Evolutionary conservation across 2,113 vertebrate genomes (phyloP).

Genomic region (Aepyceros melampus): DNA sequence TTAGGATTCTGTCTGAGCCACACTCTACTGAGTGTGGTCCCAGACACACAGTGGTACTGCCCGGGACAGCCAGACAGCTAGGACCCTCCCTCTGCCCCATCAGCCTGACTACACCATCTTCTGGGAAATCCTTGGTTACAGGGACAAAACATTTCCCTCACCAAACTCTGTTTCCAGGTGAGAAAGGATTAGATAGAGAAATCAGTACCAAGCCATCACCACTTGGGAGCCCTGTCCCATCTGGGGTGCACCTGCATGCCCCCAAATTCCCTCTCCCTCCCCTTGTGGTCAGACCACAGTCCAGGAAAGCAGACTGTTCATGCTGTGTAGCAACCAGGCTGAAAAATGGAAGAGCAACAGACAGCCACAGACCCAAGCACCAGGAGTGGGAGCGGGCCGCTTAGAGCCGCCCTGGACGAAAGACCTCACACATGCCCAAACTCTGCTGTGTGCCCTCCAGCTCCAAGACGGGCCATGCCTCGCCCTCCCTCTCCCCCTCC

Average conservation of each 20-base stretch:
- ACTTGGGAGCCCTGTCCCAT: not conserved
- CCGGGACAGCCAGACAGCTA: not conserved
- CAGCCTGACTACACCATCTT: not conserved
- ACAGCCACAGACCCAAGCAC: accelerated
- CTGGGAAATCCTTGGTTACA: not conserved
- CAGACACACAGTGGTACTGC: not conserved
- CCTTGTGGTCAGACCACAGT: not conserved
- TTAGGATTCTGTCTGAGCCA: not conserved
- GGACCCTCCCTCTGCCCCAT: not conserved
- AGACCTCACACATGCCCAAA: not conserved
- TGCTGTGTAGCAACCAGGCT: not conserved
- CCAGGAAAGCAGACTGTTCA: not conserved
- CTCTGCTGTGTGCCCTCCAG: not conserved
- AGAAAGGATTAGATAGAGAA: not conserved
- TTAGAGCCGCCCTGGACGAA: not conserved
- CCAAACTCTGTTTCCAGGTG: not conserved
- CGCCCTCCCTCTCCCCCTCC: constrained; percentile 37
- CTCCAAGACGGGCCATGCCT: not conserved
- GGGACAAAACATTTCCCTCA: not conserved
- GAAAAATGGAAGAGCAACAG: not conserved
- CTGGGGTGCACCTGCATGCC: not conserved
- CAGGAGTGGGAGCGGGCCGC: not conserved
- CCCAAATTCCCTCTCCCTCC: not conserved
- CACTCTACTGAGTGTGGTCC: not conserved
- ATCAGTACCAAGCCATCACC: not conserved